phyloP scores from a whole-genome alignment of 2,797 vertebrate species.

The Halcyon badia region DNA sequence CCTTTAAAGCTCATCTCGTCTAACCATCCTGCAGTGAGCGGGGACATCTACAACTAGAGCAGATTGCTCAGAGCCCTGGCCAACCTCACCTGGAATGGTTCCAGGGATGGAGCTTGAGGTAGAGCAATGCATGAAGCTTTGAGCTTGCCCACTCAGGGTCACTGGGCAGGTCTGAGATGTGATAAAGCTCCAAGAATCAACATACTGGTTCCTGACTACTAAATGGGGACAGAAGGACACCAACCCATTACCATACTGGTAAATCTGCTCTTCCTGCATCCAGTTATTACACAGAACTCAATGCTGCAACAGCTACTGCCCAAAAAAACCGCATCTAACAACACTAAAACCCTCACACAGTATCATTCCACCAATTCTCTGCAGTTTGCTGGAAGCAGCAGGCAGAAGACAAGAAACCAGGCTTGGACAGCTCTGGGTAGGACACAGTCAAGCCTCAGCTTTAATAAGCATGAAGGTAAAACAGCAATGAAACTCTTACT shows the following conservation, averaged over 20 bases:
- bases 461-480: background rate
- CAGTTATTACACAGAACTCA: background rate
- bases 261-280: background rate
- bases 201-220: fast-evolving
- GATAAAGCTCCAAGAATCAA: background rate
- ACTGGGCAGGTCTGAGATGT: background rate
- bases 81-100: background rate
- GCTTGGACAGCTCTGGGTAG: background rate
- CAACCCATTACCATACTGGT: too few relatives aligned
- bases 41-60: background rate
- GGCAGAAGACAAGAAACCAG: background rate
- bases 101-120: background rate
- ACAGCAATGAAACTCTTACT: background rate
- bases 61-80: background rate
- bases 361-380: background rate
- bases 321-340: fast-evolving
- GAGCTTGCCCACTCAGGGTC: too few relatives aligned
- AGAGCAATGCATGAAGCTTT: background rate
- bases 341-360: background rate
- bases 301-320: too few relatives aligned
- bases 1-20: background rate
- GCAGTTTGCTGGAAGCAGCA: background rate
- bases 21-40: background rate
- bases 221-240: background rate
- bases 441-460: background rate